Conservation (phyloP, 1,140 invertebrate species). For the Pararge aegeria region DNA sequence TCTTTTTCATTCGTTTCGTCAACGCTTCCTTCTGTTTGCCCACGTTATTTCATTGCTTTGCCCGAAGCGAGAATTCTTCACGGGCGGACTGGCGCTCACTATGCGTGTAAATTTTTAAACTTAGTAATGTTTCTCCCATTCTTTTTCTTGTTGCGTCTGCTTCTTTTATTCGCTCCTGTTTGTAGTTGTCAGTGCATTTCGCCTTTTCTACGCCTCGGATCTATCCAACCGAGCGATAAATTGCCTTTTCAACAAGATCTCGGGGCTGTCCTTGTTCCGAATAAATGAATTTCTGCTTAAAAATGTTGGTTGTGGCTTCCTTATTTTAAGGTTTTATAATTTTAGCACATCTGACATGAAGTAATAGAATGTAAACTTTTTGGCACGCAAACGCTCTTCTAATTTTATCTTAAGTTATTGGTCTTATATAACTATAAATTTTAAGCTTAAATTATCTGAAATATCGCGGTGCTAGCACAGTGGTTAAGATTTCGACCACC, state of each 20-base stretch:
- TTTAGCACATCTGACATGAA: neutral
- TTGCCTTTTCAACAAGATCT: slow-evolving; percentile 11
- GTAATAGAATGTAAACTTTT: too few species aligned
- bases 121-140: slow-evolving; percentile 49
- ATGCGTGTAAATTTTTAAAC: slow-evolving; percentile 74
- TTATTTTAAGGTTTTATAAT: neutral
- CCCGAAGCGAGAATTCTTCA: slow-evolving; percentile 50
- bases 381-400: too few species aligned
- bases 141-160: slow-evolving; percentile 47
- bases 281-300: neutral
- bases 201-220: slow-evolving; percentile 12
- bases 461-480: too few species aligned
- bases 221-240: slow-evolving; percentile 21
- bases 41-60: slow-evolving; percentile 53
- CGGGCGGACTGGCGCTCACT: slow-evolving; percentile 51
- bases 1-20: slow-evolving; percentile 69
- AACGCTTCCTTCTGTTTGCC: slow-evolving; percentile 64
- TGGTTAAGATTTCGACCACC: too few species aligned
- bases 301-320: neutral
- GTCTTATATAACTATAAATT: too few species aligned
- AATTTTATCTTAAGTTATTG: too few species aligned
- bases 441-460: too few species aligned
- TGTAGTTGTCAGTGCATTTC: slow-evolving; percentile 43
- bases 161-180: slow-evolving; percentile 43
- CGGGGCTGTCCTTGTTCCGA: neutral